Percentiles rank a stretch among this genome's conserved stretches.
phyloP scores from a whole-genome alignment of 2,888 invertebrate genomes.

The Achlya flavicornis region DNA sequence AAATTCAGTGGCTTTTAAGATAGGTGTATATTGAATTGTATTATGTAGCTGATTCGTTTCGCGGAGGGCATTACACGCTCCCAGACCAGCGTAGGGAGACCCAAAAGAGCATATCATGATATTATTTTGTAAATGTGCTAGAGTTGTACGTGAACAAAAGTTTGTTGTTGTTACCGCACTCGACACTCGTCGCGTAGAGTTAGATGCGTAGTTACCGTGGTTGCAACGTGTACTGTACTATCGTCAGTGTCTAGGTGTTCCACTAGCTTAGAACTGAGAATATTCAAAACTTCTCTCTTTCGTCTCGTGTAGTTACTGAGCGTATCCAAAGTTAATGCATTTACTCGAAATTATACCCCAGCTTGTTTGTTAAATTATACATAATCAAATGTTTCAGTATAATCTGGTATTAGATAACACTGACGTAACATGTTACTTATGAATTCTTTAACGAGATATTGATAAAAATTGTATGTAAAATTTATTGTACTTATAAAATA shows the following conservation, averaged over 20 bases:
- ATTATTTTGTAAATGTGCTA: constrained; percentile 71
- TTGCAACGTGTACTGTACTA: constrained; percentile 59
- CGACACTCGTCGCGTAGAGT: constrained; percentile 65
- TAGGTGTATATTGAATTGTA: constrained; percentile 64
- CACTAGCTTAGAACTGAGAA: constrained; percentile 61
- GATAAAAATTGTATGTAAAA: constrained; percentile 58
- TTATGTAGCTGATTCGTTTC: constrained; percentile 53
- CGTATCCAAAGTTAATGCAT: constrained; percentile 59
- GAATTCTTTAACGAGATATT: constrained; percentile 33
- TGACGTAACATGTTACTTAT: constrained; percentile 50
- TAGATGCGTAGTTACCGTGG: constrained; percentile 69
- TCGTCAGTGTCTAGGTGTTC: constrained; percentile 74
- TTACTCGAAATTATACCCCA: constrained; percentile 63
- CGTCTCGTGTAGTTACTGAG: constrained; percentile 57
- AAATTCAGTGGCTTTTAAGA: constrained; percentile 66
- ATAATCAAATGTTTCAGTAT: constrained; percentile 56
- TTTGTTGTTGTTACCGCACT: constrained; percentile 69
- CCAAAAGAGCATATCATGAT: constrained; percentile 68
- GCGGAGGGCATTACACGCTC: constrained; percentile 36
- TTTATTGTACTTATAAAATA: constrained; percentile 65
- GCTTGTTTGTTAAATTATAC: constrained; percentile 64
- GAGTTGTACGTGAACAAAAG: constrained; percentile 42
- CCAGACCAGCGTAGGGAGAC: constrained; percentile 30
- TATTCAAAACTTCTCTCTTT: constrained; percentile 47
- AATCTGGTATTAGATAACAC: constrained; percentile 49